Evolutionary conservation across 2,888 invertebrate genomes (phyloP), one percentile per base, ranked within the genome.

Genomic region (Platypus cylindrus): DNA sequence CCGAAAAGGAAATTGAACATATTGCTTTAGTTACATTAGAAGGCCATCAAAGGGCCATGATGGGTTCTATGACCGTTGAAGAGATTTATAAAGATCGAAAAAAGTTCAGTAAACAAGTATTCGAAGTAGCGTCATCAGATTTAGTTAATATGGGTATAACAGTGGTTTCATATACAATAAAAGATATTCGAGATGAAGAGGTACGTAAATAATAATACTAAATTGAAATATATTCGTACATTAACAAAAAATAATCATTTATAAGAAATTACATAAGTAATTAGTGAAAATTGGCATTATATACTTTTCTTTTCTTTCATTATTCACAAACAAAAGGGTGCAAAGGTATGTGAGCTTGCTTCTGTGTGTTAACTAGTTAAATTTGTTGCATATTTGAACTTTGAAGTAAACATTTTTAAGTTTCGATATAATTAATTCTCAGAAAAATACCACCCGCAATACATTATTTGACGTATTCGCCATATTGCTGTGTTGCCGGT

Each of bases 11-110:
- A 63, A 89, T 91, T 48, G 87, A 85, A 54, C 81, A 86, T 58
- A 86, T 91, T 61, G 90, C 90, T 15, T 68, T 90, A 41, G 89
- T 89, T 22, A 93, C 91, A 24, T 64, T 91, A 15, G 91, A 93
- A 64, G 54, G 91, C 33, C 91, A 93, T 58, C 91, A 93, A 62
- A 71, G 91, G 45, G 91, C 91, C 46, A 91, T 91, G 44, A 93
- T 93, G 91, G 91, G 91, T 17, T 87, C 87, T 44, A 91, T 91
- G 91, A 91, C 90, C 1, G 90, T 93, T 3, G 91, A 91, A 65
- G 91, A 93, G 64, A 91, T 93, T 55, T 93, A 91, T 62, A 91
- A 91, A 58, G 91, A 93, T 59, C 74, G 93, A 36, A 91, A 93
- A 64, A 91, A 91, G 62, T 93, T 93, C 63, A 90, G 90, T 54